These are phyloP conservation scores for Ptyas mucosa DNA, from an alignment of 2,113 vertebrate genomes.

Conservation along the genomic window DNA sequence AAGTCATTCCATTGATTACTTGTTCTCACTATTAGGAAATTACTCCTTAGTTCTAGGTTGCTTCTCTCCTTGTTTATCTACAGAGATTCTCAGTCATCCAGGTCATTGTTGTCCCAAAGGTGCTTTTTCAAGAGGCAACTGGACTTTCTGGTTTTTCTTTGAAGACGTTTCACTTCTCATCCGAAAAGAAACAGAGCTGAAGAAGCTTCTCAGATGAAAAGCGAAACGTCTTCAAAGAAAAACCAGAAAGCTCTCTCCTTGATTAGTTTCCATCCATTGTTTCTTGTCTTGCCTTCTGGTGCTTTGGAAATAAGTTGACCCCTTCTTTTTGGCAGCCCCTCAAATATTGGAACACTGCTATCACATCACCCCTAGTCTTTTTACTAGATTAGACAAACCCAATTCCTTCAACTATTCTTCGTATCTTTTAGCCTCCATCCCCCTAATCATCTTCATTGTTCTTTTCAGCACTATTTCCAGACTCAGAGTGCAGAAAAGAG, in stretches of 20 bases:
- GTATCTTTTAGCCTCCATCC: background rate
- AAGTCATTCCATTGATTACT: no score
- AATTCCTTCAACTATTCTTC: background rate
- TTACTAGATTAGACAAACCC: background rate
- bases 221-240: no score
- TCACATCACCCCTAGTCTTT: background rate
- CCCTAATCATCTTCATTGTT: background rate
- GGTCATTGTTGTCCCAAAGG: no score
- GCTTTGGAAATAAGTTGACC: background rate
- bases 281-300: background rate
- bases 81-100: no score
- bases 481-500: background rate
- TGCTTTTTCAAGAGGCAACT: no score
- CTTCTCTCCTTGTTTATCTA: no score
- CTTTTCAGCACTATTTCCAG: background rate
- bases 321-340: background rate
- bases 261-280: background rate
- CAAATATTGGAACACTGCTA: background rate
- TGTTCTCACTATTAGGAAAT: no score
- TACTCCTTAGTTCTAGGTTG: no score
- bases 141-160: no score
- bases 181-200: no score
- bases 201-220: no score
- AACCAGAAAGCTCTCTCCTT: background rate
- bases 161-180: no score